phyloP scores from a whole-genome alignment of 2,888 invertebrate genomes.

The Endomychus coccineus region DNA sequence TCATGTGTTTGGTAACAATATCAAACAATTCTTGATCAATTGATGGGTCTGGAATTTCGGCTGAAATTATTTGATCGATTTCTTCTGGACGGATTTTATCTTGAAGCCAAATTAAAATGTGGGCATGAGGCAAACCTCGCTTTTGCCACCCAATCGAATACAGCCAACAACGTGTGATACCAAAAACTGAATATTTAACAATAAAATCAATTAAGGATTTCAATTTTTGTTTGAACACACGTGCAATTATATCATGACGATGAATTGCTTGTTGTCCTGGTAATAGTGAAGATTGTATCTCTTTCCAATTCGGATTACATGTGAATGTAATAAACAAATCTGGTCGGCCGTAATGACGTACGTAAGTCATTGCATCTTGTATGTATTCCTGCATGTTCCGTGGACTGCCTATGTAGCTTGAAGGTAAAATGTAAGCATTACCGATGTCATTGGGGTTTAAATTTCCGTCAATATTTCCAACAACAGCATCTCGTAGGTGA shows the following conservation, averaged over 20 bases:
- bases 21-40: slow-evolving; percentile 26
- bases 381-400: slow-evolving; percentile 28
- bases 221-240: slow-evolving; percentile 27
- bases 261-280: slow-evolving; percentile 13
- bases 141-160: slow-evolving; percentile 32
- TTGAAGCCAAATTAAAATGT: not conserved
- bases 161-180: slow-evolving; percentile 27
- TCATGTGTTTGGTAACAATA: slow-evolving; percentile 32
- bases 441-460: slow-evolving; percentile 29
- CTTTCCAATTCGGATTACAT: slow-evolving; percentile 8
- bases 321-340: slow-evolving; percentile 10
- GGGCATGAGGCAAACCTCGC: slow-evolving; percentile 21
- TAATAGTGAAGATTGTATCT: slow-evolving; percentile 1
- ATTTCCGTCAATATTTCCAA: slow-evolving; percentile 20
- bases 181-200: slow-evolving; percentile 25
- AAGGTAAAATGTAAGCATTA: slow-evolving; percentile 29
- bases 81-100: slow-evolving; percentile 28
- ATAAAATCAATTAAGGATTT: slow-evolving; percentile 22
- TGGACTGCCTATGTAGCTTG: slow-evolving; percentile 27
- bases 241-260: slow-evolving; percentile 27
- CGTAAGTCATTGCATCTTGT: slow-evolving; percentile 32
- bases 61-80: slow-evolving; percentile 32
- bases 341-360: slow-evolving; percentile 29
- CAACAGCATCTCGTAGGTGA: slow-evolving; percentile 28
- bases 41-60: slow-evolving; percentile 29